Evolutionary conservation across 2,888 invertebrate species (phyloP), one percentile per base, ranked within the genome.

Genomic region (Allophyes oxyacanthae): DNA sequence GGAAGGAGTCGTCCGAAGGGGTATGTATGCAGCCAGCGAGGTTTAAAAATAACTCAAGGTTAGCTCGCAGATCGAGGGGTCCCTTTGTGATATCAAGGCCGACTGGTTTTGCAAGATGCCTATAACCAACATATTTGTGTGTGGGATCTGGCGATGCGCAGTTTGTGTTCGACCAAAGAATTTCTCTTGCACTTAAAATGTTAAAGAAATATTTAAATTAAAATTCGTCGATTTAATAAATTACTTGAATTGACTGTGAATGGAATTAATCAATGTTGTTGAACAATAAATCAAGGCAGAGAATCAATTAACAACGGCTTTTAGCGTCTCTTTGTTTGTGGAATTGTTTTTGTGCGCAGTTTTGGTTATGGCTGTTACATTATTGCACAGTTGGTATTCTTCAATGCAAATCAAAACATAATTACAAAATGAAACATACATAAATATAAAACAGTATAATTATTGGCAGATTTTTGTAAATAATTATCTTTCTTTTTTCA

Each of bases 21-120:
- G 85, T 89, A 88, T 88, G 89, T 85, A 88, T 91, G 91, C 91
- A 92, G 81, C 83, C 84, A 75, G 81, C 75, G 80, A 81, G 84
- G 88, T 86, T 88, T 92, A 92, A 91, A 94, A 93, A 93, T 93
- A 94, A 89, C 93, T 80, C 93, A 94, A 94, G 93, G 93, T 90
- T 92, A 91, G 83, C 85, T 72, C 66, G 78, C 84, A 84, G 84
- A 83, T 83, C 82, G 87, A 89, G 92, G 91, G 67, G 92, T 91
- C 84, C 91, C 87, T 91, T 92, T 90, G 91, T 90, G 77, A 86
- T 85, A 90, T 90, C 93, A 93, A 94, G 93, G 93, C 82, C 89
- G 82, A 92, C 93, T 88, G 89, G 91, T 93, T 92, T 74, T 81
- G 77, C 87, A 83, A 90, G 90, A 89, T 87, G 84, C 87, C 85